phyloP scores from a whole-genome alignment of 1,140 invertebrate genomes.

The Nixonia krombeini region DNA sequence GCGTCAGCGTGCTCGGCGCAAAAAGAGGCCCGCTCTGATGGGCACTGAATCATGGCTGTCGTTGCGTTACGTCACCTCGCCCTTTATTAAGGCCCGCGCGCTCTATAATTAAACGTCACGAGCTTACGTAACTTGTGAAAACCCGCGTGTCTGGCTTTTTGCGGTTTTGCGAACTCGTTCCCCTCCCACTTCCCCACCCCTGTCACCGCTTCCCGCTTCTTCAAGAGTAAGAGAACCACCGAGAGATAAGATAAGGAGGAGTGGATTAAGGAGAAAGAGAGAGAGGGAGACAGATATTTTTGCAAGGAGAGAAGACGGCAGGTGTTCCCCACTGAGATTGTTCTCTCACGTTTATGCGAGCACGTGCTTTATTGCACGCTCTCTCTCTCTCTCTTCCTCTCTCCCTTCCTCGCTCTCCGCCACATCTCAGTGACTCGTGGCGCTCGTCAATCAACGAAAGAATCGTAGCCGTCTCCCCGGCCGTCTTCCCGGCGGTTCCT shows the following conservation, averaged over 20 bases:
- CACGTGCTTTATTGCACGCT: slow-evolving; percentile 66
- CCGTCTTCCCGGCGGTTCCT: slow-evolving; percentile 9
- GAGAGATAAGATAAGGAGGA: slow-evolving; percentile 37
- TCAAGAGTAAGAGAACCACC: neutral
- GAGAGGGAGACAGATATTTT: too few relatives aligned
- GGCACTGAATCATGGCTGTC: slow-evolving; percentile 34
- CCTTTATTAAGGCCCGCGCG: slow-evolving; percentile 10
- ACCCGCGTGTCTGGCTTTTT: too few relatives aligned
- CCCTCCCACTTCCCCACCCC: too few relatives aligned
- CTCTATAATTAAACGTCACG: too few relatives aligned
- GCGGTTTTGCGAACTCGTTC: too few relatives aligned
- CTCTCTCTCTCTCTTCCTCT: too few relatives aligned
- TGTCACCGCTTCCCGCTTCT: too few relatives aligned
- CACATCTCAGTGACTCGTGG: slow-evolving; percentile 61
- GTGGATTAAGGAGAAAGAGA: slow-evolving; percentile 41
- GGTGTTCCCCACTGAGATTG: slow-evolving; percentile 59
- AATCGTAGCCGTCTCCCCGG: slow-evolving; percentile 44
- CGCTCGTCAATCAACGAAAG: slow-evolving; percentile 67
- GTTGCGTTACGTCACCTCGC: slow-evolving; percentile 28
- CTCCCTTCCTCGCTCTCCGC: too few relatives aligned
- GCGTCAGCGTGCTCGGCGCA: slow-evolving; percentile 10
- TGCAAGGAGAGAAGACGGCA: slow-evolving; percentile 52
- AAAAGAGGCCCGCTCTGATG: slow-evolving; percentile 13
- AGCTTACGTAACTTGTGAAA: too few relatives aligned
- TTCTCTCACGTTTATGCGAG: slow-evolving; percentile 65